Conservation (phyloP, 2,113 vertebrate genomes). For the Sinocyclocheilus maitianheensis region DNA sequence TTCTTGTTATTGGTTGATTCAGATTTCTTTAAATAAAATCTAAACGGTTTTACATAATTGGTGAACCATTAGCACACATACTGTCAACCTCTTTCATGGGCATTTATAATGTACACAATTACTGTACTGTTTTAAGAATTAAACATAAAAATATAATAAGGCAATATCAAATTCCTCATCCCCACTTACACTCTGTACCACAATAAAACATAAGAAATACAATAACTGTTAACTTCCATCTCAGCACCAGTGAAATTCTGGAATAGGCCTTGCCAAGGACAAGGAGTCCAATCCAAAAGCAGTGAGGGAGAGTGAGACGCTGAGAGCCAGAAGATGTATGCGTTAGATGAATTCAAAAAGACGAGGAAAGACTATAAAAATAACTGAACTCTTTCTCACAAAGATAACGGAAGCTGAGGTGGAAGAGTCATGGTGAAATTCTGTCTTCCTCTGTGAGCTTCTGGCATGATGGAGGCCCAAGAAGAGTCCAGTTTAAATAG, state of each 20-base stretch:
- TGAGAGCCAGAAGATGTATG: background rate
- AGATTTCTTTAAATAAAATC: too few relatives aligned
- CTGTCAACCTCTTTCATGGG: conserved; percentile 4
- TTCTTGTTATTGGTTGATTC: background rate
- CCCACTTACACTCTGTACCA: conserved; percentile 26
- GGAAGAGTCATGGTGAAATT: background rate
- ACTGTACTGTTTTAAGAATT: conserved; percentile 17
- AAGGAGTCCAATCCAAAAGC: background rate
- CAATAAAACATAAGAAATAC: conserved; percentile 30
- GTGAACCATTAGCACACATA: background rate
- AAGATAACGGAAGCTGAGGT: background rate
- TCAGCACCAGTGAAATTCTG: conserved; percentile 1
- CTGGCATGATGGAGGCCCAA: background rate
- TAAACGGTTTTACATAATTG: background rate
- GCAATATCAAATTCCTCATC: conserved; percentile 57
- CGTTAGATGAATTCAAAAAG: conserved; percentile 1
- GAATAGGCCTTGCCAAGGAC: background rate
- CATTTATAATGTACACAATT: conserved; percentile 37
- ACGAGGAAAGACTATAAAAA: background rate
- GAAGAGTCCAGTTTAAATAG: conserved; percentile 67
- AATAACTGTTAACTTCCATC: conserved; percentile 31
- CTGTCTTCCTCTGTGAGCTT: conserved; percentile 38
- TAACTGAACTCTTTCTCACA: conserved; percentile 17
- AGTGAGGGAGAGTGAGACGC: background rate
- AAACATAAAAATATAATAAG: conserved; percentile 69